These are phyloP conservation scores for Lucilia cuprina DNA, from an alignment of 1,140 invertebrate species.

Conservation along the genomic window DNA sequence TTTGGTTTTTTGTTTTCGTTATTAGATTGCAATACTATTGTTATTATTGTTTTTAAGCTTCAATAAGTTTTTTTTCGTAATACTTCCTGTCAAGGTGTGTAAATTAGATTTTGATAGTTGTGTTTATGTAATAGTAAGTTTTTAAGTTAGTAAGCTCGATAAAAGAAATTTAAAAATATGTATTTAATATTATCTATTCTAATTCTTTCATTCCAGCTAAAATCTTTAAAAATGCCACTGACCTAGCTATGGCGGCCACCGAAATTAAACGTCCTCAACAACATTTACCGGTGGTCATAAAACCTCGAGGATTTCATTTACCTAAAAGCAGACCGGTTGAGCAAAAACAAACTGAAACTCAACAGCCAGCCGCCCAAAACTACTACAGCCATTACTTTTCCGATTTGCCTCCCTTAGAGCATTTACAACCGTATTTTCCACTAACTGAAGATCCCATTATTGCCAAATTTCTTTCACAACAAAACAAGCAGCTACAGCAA, in stretches of 20 bases:
- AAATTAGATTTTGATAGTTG: neutral
- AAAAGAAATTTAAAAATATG: neutral
- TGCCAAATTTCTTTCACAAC: constrained; percentile 2
- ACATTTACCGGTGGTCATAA: neutral
- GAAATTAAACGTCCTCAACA: neutral
- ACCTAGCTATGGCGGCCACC: neutral
- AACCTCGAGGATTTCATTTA: neutral
- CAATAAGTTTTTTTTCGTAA: neutral
- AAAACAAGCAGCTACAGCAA: constrained; percentile 19
- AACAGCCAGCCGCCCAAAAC: constrained; percentile 53
- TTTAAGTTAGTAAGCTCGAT: neutral
- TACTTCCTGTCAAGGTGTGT: constrained; percentile 13
- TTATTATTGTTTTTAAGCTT: neutral
- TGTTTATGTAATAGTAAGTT: neutral
- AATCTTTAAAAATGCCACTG: neutral
- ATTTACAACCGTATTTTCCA: constrained; percentile 54
- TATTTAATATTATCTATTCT: neutral
- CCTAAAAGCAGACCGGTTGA: neutral
- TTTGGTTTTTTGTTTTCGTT: neutral
- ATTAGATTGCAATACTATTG: neutral
- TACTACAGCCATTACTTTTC: constrained; percentile 56
- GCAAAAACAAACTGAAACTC: neutral
- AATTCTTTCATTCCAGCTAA: neutral
- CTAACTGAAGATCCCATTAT: constrained; percentile 20
- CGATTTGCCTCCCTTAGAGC: constrained; percentile 53